phyloP scores from a whole-genome alignment of 2,888 invertebrate species.

The Troglohyphantes excavatus region DNA sequence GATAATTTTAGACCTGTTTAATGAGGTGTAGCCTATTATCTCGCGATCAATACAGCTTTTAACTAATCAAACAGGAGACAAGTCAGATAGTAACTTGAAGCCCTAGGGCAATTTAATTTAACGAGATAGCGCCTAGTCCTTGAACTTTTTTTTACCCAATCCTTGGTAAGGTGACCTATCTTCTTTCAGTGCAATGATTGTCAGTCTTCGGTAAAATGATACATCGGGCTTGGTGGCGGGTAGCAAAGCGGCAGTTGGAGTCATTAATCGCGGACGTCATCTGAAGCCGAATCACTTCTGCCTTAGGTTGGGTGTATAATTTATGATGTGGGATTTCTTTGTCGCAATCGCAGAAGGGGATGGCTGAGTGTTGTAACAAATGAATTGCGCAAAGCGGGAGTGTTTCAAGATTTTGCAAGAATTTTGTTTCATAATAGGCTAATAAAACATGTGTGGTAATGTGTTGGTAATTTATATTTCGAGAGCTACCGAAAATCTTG shows the following conservation, averaged over 20 bases:
- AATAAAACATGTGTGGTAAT: too few relatives aligned
- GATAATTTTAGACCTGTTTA: constrained; percentile 2
- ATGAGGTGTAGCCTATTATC: neutral
- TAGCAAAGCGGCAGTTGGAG: constrained; percentile 17
- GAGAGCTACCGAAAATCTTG: too few relatives aligned
- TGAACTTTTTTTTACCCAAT: constrained; percentile 12
- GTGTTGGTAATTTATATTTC: too few relatives aligned
- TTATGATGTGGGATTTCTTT: constrained; percentile 27
- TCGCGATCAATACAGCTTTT: constrained; percentile 2
- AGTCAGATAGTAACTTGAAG: neutral
- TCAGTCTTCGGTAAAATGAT: constrained; percentile 33
- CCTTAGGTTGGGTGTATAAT: constrained; percentile 22
- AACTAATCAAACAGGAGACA: constrained; percentile 32
- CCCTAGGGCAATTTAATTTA: constrained; percentile 43
- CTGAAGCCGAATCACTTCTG: constrained; percentile 6
- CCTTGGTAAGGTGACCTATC: constrained; percentile 6
- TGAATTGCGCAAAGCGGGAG: neutral
- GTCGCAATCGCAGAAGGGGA: neutral
- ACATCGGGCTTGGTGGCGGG: neutral
- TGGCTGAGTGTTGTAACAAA: neutral
- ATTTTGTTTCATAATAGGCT: too few relatives aligned
- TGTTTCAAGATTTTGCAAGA: neutral
- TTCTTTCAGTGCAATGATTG: constrained; percentile 9
- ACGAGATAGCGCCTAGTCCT: constrained; percentile 18
- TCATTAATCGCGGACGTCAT: constrained; percentile 49